Conservation (phyloP, 2,113 vertebrate species). For the Daphoenositta chrysoptera region DNA sequence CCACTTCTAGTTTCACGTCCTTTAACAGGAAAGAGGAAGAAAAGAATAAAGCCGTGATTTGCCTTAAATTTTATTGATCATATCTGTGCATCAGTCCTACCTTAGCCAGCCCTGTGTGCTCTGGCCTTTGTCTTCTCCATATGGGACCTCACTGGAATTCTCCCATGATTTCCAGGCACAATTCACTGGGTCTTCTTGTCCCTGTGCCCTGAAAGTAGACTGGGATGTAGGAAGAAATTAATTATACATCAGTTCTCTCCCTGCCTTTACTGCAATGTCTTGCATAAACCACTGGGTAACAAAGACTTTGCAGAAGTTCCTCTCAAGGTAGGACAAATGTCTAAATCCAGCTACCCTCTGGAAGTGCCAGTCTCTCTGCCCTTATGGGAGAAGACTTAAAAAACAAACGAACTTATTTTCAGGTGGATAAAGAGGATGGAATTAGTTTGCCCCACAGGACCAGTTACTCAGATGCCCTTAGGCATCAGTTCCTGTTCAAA, state of each 20-base stretch:
- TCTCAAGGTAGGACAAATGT: not conserved
- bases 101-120: not conserved
- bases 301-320: not conserved
- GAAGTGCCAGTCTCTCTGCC: not conserved
- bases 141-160: not conserved
- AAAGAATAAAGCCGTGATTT: not conserved
- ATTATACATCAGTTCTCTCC: not conserved
- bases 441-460: not conserved
- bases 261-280: not conserved
- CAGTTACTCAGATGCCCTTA: not conserved
- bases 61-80: not conserved
- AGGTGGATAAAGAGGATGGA: not conserved
- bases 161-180: not conserved
- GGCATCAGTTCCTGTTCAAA: not conserved
- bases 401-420: not conserved
- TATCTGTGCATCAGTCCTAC: not conserved
- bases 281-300: not conserved
- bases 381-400: not conserved
- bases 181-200: not conserved
- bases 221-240: not conserved
- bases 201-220: not conserved
- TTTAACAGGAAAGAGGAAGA: not conserved
- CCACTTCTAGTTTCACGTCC: not conserved
- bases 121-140: not conserved
- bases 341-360: not conserved